Evolutionary conservation across 2,113 vertebrate genomes (phyloP), one percentile per base, ranked within the genome.

Genomic region (Crotalus tigris): DNA sequence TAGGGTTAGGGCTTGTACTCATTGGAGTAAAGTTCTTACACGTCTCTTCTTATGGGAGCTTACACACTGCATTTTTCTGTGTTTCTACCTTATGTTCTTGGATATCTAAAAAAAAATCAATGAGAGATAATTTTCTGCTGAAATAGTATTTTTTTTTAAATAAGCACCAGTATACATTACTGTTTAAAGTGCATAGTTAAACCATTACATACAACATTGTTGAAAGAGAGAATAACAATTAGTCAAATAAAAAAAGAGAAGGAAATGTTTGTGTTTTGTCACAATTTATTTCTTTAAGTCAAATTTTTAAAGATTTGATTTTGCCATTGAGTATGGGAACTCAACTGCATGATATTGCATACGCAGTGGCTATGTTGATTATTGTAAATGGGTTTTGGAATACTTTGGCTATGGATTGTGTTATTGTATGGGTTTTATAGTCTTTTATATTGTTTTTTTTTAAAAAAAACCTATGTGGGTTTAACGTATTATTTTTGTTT

Each of bases 291-390:
- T 17, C n/a, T 0, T 75, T 75, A 19, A 6, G n/a, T 6, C n/a
- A 7, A 19, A 39, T 39, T 19, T 39, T 6, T 81, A 81, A 81
- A 33, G 11, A 75, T 5, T 39, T 75, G 15, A n/a, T 75, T 75
- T 33, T 19, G n/a, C 69, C 69, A 39, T 8, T 19, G n/a, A 19
- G n/a, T 33, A 15, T 81, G n/a, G 69, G 15, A 3, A 75, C 5
- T 3, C 6, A 5, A n/a, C 5, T 75, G 69, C n/a, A 17, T 2
- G 15, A 5, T 39, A 39, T 5, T 19, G n/a, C 5, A 0, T 3
- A 6, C 19, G 5, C 2, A 64, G n/a, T 17, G n/a, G 69, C 64
- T 33, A 15, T 17, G 64, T 75, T 75, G n/a, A 75, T 33, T 5
- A 17, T 75, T 75, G 4, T 7, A 2, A 17, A 33, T 75, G 64